Conservation (phyloP, 2,888 invertebrate genomes). For the Drosophila parthenogenetica region DNA sequence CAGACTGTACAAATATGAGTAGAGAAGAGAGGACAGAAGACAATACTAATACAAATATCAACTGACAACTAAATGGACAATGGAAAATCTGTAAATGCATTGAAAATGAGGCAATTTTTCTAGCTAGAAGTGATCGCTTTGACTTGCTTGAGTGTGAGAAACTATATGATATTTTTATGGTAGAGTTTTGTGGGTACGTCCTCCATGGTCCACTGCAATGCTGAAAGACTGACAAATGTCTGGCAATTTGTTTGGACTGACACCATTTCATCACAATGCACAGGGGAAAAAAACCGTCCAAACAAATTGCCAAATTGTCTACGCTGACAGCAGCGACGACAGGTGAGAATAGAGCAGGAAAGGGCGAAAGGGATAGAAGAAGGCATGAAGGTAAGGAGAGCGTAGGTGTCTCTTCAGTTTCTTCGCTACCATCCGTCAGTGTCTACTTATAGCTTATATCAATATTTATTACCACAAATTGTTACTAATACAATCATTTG, state of each 20-base stretch:
- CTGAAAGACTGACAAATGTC: conserved; percentile 75
- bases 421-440: conserved; percentile 56
- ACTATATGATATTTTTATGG: conserved; percentile 19
- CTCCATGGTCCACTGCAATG: conserved; percentile 17
- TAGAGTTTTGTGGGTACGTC: conserved; percentile 5
- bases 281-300: conserved; percentile 15
- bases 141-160: neutral
- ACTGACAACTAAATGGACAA: conserved; percentile 39
- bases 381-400: conserved; percentile 24
- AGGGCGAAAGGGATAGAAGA: neutral
- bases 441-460: conserved; percentile 68
- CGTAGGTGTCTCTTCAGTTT: neutral
- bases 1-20: conserved; percentile 9
- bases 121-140: conserved; percentile 31
- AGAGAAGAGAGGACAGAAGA: neutral
- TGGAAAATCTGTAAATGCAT: conserved; percentile 60
- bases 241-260: conserved; percentile 76
- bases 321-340: conserved; percentile 59
- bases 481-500: conserved; percentile 34
- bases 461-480: conserved; percentile 50
- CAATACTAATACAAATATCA: conserved; percentile 53
- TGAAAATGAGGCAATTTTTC: conserved; percentile 61
- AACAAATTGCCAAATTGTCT: conserved; percentile 66
- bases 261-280: conserved; percentile 73
- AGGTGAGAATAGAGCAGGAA: conserved; percentile 52